Base-by-base conservation (phyloP, 1,140 invertebrate species). In the Colletes latitarsis region DNA sequence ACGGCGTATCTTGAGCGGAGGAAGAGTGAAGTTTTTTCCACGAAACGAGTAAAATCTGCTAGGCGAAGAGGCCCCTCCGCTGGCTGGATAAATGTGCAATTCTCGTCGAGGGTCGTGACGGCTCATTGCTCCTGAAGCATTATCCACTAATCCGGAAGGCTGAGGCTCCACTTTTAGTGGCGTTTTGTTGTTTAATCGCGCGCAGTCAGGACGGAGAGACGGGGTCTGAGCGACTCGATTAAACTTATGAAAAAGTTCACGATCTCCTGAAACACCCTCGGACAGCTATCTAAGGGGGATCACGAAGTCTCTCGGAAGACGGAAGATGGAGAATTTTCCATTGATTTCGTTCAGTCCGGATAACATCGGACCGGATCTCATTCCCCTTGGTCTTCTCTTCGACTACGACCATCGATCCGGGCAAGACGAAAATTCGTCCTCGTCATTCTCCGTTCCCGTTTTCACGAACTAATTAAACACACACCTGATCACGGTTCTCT, bases 191-290 rank as follows among this genome's bases (percentile, higher is more conserved):
- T 63, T 80, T 83, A 80, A 84, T 79, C 83, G 76, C 43, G 14
- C 58, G 30, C 46, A 39, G 53, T 57, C 70, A 60, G 55, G 70
- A 46, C n/a, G 52, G 52, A 53, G 49, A 49, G 49, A 49, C 49
- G 8, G 10, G 49, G 49, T 49, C 49, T 12, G 60, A 73, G 57
- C 19, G 77, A 80, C 64, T 86, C 77, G 76, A 87, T 87, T 87
- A 87, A 87, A 86, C 58, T 86, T 86, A 67, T 81, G 81, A 77
- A 86, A 83, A 87, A 86, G 80, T 86, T 85, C 69, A 72, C 46
- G 19, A 71, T 69, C 63, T 6, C 46, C 15, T 21, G 43, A 15
- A 72, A 43, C 63, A 41, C 41, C 53, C 69, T 19, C n/a, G 46
- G 60, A 21, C 53, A 70, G 43, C 30, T 49, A 43, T 57, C 43